Evolutionary conservation across 2,113 vertebrate genomes (phyloP).

Genomic region (Mionectes macconnelli): DNA sequence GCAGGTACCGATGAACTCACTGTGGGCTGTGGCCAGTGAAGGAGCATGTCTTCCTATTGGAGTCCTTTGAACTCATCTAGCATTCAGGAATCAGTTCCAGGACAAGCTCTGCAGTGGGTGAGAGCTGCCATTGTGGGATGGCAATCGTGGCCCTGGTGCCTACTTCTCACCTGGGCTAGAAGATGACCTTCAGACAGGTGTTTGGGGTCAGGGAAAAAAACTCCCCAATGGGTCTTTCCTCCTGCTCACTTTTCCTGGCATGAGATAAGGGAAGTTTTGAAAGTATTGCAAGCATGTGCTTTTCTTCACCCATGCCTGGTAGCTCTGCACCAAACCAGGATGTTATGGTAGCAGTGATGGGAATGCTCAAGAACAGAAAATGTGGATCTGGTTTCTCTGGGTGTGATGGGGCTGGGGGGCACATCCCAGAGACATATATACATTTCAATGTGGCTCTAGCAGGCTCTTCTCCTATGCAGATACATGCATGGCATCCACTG

Average conservation of each 20-base stretch:
- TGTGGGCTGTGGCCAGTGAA: slow-evolving; percentile 90
- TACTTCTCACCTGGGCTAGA: background rate
- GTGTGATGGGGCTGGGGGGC: background rate
- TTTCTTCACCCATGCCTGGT: background rate
- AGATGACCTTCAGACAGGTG: background rate
- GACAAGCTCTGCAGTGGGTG: slow-evolving; percentile 87
- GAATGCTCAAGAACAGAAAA: background rate
- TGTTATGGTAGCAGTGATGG: background rate
- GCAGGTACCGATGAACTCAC: slow-evolving; percentile 85
- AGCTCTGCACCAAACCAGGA: background rate
- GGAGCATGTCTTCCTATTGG: slow-evolving; percentile 89
- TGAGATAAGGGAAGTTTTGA: background rate
- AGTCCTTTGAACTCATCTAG: slow-evolving; percentile 88
- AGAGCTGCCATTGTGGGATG: background rate
- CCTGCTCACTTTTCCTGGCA: background rate
- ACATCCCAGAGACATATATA: background rate
- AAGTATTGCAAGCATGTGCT: background rate
- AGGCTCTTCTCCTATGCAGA: background rate
- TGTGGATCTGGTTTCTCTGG: background rate
- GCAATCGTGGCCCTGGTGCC: background rate
- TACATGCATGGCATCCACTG: background rate
- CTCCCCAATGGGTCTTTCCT: background rate
- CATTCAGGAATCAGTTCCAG: slow-evolving; percentile 89
- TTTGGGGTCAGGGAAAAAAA: background rate
- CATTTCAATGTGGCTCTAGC: background rate